Conservation (phyloP, 2,797 vertebrate species). For the Macropus fuliginosus region DNA sequence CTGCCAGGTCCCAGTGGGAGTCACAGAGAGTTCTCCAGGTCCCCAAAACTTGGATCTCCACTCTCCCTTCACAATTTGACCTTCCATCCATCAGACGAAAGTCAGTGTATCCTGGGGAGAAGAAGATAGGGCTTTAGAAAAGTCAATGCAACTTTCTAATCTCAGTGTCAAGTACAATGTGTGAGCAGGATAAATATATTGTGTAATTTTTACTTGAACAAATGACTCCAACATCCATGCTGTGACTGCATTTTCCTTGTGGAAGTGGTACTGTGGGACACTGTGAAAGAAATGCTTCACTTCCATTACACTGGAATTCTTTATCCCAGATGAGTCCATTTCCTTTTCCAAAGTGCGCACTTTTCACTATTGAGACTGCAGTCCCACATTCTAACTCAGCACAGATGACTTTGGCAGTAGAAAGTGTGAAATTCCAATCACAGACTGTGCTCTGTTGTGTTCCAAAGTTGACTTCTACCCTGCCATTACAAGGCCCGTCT, state of each 20-base stretch:
- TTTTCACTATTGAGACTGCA: not conserved
- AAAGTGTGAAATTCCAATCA: constrained; percentile 51
- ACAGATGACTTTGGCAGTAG: constrained; percentile 77
- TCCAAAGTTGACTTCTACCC: constrained; percentile 24
- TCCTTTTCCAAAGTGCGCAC: constrained; percentile 2
- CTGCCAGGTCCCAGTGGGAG: constrained; percentile 79
- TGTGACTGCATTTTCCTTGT: constrained; percentile 29
- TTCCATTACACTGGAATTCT: constrained; percentile 69
- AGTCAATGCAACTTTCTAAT: not conserved
- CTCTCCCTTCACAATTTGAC: constrained; percentile 79
- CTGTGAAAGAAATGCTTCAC: not conserved
- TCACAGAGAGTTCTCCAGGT: constrained; percentile 77
- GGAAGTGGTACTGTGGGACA: constrained; percentile 45
- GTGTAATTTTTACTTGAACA: constrained; percentile 68
- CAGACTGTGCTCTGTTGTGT: constrained; percentile 67
- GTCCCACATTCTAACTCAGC: constrained; percentile 71
- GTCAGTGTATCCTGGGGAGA: constrained; percentile 8
- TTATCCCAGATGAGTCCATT: constrained; percentile 27
- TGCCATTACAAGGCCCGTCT: constrained; percentile 50
- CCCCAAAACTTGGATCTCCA: constrained; percentile 77
- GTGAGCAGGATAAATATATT: not conserved
- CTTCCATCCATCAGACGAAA: constrained; percentile 66
- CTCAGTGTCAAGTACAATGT: not conserved
- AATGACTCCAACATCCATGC: not conserved
- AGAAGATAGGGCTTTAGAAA: not conserved